Base-by-base conservation (phyloP, 2,888 invertebrate species). In the Cyaniris semiargus region DNA sequence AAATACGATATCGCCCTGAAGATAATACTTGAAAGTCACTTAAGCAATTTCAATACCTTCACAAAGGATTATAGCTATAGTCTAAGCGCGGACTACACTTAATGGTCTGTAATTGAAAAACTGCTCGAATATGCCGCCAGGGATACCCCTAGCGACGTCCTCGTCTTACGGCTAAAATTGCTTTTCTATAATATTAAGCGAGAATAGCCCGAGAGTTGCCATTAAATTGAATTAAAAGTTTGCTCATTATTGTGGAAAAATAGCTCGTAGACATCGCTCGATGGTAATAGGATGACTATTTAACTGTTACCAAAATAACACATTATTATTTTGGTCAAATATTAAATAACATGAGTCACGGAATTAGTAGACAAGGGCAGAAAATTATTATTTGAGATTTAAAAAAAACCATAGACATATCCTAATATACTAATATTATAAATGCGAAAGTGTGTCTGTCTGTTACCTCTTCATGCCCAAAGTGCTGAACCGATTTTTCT, bases 31-130 rank as follows among this genome's bases (percentile, higher is more conserved):
- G n/a, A n/a, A n/a, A n/a, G n/a, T n/a, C n/a, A n/a, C n/a, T n/a
- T n/a, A n/a, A 66, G 66, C 66, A 66, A 66, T 66, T 60, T 21
- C 15, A 27, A 38, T 71, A 38, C 38, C 21, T 38, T 71, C 8
- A 71, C 21, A 34, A 70, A 31, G 38, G 3, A 6, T 38, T 38
- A 38, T 75, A 76, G 74, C 75, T 77, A 75, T 66, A 77, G 75
- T 60, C 78, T 76, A 76, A 78, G 71, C 60, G 77, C 34, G 27
- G 77, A 78, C 76, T 76, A 77, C 66, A 76, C 78, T 81, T 79
- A 81, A 80, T 81, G 80, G 79, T 72, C 79, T 79, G 78, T 79
- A 80, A 80, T 80, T 80, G 80, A 79, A 79, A 80, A 78, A 81
- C 66, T 78, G 76, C 70, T 77, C 71, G 70, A 70, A 60, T 27